These are phyloP conservation scores for Mimas tiliae DNA, from an alignment of 2,888 invertebrate species.

Conservation along the genomic window DNA sequence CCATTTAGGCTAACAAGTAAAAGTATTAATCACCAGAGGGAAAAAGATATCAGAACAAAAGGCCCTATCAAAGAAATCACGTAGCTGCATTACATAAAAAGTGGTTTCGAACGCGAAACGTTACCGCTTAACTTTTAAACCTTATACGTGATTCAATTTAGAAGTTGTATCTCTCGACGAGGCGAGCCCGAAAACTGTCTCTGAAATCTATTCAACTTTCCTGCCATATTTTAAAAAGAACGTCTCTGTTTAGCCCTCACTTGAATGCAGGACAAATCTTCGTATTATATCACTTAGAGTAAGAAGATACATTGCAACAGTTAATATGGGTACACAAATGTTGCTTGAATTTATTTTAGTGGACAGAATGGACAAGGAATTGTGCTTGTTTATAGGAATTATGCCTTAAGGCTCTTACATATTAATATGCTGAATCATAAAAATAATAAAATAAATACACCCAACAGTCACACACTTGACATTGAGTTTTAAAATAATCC, in stretches of 20 bases:
- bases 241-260: slow-evolving; percentile 45
- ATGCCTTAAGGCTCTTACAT: too few relatives aligned
- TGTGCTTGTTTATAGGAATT: too few relatives aligned
- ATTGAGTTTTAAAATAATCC: too few relatives aligned
- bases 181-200: slow-evolving; percentile 68
- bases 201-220: slow-evolving; percentile 71
- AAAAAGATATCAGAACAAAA: slow-evolving; percentile 68
- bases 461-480: too few relatives aligned
- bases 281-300: not conserved
- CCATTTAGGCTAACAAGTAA: slow-evolving; percentile 65
- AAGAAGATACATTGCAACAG: not conserved
- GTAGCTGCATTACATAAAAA: slow-evolving; percentile 75
- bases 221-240: slow-evolving; percentile 67
- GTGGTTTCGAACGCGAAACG: slow-evolving; percentile 74
- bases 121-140: slow-evolving; percentile 83
- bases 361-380: too few relatives aligned
- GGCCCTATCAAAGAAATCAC: slow-evolving; percentile 70
- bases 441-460: too few relatives aligned
- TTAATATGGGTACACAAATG: too few relatives aligned
- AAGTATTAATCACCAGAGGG: slow-evolving; percentile 62
- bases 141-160: slow-evolving; percentile 83
- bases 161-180: slow-evolving; percentile 72
- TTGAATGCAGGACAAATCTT: slow-evolving; percentile 48
- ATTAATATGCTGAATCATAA: too few relatives aligned
- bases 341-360: too few relatives aligned